Evolutionary conservation across 2,797 vertebrate species (phyloP).

Genomic region (Cyprinodon diabolis): DNA sequence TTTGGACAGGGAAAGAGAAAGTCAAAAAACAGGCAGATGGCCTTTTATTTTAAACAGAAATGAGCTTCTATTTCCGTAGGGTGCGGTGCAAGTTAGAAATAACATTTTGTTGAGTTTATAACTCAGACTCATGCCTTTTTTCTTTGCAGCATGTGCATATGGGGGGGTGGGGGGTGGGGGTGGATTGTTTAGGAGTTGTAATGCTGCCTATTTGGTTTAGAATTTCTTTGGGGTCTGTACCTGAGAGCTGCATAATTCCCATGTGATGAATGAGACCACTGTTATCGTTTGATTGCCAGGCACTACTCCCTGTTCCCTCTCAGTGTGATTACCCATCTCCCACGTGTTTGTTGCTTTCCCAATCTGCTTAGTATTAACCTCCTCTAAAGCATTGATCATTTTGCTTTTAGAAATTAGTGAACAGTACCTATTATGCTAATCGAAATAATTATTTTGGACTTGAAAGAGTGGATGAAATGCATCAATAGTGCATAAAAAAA

Average conservation of each 20-base stretch:
- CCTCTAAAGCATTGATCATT: constrained; percentile 42
- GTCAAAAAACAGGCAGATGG: constrained; percentile 30
- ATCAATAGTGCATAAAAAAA: constrained; percentile 11
- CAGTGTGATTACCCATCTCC: constrained; percentile 69
- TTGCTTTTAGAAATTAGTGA: constrained; percentile 15
- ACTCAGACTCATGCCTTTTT: constrained; percentile 42
- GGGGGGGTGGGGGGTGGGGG: too few species aligned
- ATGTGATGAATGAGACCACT: constrained; percentile 80
- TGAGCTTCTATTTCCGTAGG: constrained; percentile 22
- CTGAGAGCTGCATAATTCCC: constrained; percentile 69
- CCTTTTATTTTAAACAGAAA: constrained; percentile 42
- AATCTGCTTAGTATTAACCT: constrained; percentile 51
- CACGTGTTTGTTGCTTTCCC: constrained; percentile 53
- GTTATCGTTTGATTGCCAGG: constrained; percentile 77
- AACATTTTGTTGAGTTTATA: constrained; percentile 47
- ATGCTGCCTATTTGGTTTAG: constrained; percentile 59
- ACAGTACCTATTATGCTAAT: constrained; percentile 3
- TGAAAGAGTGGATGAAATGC: not conserved
- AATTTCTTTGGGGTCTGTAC: constrained; percentile 72
- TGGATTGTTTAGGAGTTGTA: constrained; percentile 59
- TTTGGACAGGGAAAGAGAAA: constrained; percentile 45
- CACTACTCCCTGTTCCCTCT: constrained; percentile 53
- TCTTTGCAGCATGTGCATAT: constrained; percentile 40
- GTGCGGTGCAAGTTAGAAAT: constrained; percentile 24
- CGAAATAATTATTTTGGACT: not conserved